Conservation (phyloP, 1,140 invertebrate genomes). For the Cotesia vestalis region DNA sequence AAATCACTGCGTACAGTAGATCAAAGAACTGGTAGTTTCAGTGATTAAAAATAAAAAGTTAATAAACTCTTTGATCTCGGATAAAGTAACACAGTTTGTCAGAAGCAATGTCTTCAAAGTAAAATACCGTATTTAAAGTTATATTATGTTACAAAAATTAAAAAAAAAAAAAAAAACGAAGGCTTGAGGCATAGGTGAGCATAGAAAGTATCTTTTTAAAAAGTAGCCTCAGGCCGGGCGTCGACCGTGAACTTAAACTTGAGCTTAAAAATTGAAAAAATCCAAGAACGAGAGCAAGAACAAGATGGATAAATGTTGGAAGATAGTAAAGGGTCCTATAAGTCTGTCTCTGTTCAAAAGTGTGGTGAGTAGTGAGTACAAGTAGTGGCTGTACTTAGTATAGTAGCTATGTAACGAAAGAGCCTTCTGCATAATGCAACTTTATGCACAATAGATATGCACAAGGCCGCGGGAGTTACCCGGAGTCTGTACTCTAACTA, state of each 20-base stretch:
- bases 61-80: no score
- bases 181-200: neutral
- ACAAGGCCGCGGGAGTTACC: slow-evolving; percentile 32
- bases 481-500: slow-evolving; percentile 5
- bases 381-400: slow-evolving; percentile 6
- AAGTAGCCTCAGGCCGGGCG: slow-evolving; percentile 21
- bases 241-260: slow-evolving; percentile 27
- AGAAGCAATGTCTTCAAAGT: no score
- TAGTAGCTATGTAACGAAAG: slow-evolving; percentile 14
- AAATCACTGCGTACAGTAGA: no score
- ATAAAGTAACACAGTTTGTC: no score
- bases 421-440: slow-evolving; percentile 32
- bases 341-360: neutral
- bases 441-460: slow-evolving; percentile 35
- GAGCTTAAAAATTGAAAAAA: neutral
- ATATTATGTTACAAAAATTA: no score
- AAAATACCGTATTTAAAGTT: no score
- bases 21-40: no score
- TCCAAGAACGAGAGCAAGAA: slow-evolving; percentile 12
- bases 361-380: slow-evolving; percentile 6
- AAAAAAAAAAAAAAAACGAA: neutral
- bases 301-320: neutral
- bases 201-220: slow-evolving; percentile 23
- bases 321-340: neutral
- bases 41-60: no score